phyloP scores from a whole-genome alignment of 1,140 invertebrate genomes.

The Bradynema listronoti region DNA sequence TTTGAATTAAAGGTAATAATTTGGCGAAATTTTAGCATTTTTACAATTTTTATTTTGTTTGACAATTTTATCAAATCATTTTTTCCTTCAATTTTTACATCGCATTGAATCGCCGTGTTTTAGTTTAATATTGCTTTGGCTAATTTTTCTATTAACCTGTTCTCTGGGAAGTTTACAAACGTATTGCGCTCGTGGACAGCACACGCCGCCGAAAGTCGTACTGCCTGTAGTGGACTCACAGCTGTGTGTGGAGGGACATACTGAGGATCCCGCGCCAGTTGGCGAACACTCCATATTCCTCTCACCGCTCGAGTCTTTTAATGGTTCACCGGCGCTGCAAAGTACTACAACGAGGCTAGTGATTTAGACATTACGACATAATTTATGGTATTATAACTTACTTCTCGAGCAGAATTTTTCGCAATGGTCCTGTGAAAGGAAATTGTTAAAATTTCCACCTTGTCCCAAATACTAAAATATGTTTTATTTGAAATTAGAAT shows the following conservation, averaged over 20 bases:
- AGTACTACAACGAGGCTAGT: conserved; percentile 38
- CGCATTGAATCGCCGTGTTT: too few species aligned
- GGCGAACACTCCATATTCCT: conserved; percentile 57
- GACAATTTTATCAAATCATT: too few species aligned
- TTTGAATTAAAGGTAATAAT: too few species aligned
- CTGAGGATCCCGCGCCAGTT: conserved; percentile 52
- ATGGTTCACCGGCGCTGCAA: conserved; percentile 53
- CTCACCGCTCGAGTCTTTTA: conserved; percentile 55
- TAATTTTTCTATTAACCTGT: too few species aligned
- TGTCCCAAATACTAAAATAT: conserved; percentile 51
- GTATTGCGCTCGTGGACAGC: conserved; percentile 55
- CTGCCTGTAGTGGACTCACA: conserved; percentile 54
- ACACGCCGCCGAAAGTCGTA: conserved; percentile 54
- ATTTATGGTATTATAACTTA: conserved; percentile 23
- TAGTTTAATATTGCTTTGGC: too few species aligned
- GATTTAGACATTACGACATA: not conserved
- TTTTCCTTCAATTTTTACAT: too few species aligned
- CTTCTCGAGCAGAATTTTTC: conserved; percentile 58
- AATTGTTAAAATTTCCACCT: conserved; percentile 58
- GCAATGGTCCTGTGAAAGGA: conserved; percentile 55
- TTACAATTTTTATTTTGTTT: too few species aligned
- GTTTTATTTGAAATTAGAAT: too few species aligned
- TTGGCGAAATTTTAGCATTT: too few species aligned
- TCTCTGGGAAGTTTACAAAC: conserved; percentile 55
- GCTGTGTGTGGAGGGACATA: conserved; percentile 51